These are phyloP conservation scores for Dromius quadrimaculatus DNA, from an alignment of 2,888 invertebrate species.

Conservation along the genomic window DNA sequence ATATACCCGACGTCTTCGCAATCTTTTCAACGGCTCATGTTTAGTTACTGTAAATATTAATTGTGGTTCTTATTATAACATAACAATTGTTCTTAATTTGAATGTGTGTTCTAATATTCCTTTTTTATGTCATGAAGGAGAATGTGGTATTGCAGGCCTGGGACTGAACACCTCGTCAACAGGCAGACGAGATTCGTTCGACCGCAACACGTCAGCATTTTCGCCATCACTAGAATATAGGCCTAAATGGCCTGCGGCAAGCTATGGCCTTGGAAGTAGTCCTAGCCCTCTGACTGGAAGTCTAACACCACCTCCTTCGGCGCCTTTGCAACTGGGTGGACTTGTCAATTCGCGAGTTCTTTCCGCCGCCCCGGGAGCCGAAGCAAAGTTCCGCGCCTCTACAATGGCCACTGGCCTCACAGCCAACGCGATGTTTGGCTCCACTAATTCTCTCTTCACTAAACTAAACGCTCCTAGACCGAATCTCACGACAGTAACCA, in stretches of 20 bases:
- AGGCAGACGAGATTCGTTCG: conserved; percentile 83
- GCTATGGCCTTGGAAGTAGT: conserved; percentile 69
- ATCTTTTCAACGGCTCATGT: too few relatives aligned
- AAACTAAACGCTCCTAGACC: conserved; percentile 67
- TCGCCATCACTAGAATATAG: conserved; percentile 81
- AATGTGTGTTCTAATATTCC: conserved; percentile 27
- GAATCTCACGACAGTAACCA: conserved; percentile 58
- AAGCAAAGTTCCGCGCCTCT: conserved; percentile 82
- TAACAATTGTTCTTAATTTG: not conserved
- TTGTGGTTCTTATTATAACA: too few relatives aligned
- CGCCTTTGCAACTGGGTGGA: conserved; percentile 75
- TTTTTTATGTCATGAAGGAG: conserved; percentile 43
- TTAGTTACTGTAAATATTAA: too few relatives aligned
- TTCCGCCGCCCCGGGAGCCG: conserved; percentile 90
- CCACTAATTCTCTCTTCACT: conserved; percentile 82
- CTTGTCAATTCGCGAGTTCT: conserved; percentile 75
- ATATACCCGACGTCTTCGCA: too few relatives aligned
- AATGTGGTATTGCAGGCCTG: conserved; percentile 68
- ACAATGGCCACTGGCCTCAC: conserved; percentile 76
- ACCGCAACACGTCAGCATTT: conserved; percentile 81
- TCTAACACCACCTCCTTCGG: conserved; percentile 79
- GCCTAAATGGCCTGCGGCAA: conserved; percentile 70
- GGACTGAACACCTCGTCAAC: conserved; percentile 76
- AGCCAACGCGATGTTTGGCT: conserved; percentile 82
- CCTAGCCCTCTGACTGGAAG: conserved; percentile 68